phyloP scores from a whole-genome alignment of 2,888 invertebrate species.

The Tupiocoris notatus region DNA sequence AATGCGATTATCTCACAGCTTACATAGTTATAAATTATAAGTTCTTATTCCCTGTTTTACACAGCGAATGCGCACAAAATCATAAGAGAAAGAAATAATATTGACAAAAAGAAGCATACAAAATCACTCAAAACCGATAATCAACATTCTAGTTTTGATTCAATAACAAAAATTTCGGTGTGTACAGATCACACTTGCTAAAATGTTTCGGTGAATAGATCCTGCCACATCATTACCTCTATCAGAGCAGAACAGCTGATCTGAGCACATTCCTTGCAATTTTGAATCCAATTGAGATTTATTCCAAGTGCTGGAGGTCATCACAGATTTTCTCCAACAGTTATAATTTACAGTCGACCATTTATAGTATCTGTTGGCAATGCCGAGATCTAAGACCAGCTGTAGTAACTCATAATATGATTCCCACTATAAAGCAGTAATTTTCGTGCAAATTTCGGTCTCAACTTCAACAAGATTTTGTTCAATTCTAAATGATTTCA shows the following conservation, averaged over 20 bases:
- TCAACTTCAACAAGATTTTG: too few relatives aligned
- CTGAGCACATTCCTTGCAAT: too few relatives aligned
- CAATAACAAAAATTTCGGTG: conserved; percentile 5
- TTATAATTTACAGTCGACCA: too few relatives aligned
- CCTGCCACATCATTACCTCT: background rate
- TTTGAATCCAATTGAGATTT: too few relatives aligned
- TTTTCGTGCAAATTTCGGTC: too few relatives aligned
- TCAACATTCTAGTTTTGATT: conserved; percentile 19
- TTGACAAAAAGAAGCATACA: conserved; percentile 2
- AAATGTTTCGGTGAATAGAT: background rate
- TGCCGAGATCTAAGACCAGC: too few relatives aligned
- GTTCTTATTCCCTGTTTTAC: conserved; percentile 7
- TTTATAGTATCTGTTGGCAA: too few relatives aligned
- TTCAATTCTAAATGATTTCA: too few relatives aligned
- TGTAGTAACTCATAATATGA: too few relatives aligned
- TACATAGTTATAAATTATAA: conserved; percentile 18
- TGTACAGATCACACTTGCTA: background rate
- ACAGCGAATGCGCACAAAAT: background rate
- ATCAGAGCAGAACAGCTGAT: background rate
- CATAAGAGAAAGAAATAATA: conserved; percentile 12
- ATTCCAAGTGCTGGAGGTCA: too few relatives aligned
- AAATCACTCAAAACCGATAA: conserved; percentile 17
- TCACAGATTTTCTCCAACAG: too few relatives aligned
- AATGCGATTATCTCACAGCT: conserved; percentile 22
- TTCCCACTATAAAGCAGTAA: too few relatives aligned